Base-by-base conservation (phyloP, 2,113 vertebrate genomes). In the Phaethon lepturus region DNA sequence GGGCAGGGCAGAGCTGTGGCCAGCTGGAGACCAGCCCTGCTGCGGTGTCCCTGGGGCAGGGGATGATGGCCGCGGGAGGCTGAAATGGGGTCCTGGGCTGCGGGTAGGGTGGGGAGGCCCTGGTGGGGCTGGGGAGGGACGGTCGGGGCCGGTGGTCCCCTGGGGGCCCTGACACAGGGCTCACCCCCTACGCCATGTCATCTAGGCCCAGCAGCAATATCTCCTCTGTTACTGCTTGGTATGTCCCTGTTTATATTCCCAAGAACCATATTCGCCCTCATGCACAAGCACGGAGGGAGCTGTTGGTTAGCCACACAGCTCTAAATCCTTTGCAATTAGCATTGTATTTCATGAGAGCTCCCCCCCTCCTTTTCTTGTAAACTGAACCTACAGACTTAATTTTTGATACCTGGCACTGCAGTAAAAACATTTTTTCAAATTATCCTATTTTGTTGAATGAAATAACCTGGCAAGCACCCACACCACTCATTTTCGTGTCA, bases 171-270 rank as follows among this genome's bases (percentile, higher is more conserved):
- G 26, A 25, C 29, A 49, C 17, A 35, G 17, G 33, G 59, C 18
- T 38, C 35, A 22, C 33, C 23, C 52, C 47, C 24, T 45, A 4
- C 0, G 0, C 28, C 20, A 6, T 0, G 0, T 6, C n/a, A 28
- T 38, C 50, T 17, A 66, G 22, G 66, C 44, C 15, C 29, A 58
- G 56, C 11, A 69, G 55, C 38, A 67, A 6, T 13, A 72, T 8
- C 42, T n/a, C 25, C 28, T 55, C 26, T 35, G 28, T 12, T 50
- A 49, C 31, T 72, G 49, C n/a, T 71, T 45, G 49, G 12, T 63
- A 28, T 45, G 63, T 44, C n/a, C 20, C n/a, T 23, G 8, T 16
- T 74, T 62, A 35, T 5, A 29, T 49, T 52, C 50, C 45, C 56
- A 49, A 85, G 50, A 66, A 20, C 17, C 9, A 1, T 4, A 78